Evolutionary conservation across 2,113 vertebrate genomes (phyloP).

Genomic region (Hylia prasina): DNA sequence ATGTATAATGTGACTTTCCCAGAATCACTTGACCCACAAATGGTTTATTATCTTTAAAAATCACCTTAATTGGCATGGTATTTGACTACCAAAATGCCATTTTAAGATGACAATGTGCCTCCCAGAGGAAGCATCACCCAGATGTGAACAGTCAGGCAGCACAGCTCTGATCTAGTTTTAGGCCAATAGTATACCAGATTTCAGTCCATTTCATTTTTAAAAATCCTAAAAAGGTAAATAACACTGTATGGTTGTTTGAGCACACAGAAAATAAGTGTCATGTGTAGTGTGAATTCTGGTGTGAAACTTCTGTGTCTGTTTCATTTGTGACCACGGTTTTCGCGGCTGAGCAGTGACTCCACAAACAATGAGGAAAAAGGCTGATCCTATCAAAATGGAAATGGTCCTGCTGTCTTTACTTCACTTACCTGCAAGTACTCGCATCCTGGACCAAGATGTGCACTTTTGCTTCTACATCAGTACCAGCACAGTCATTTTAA

Average conservation of each 20-base stretch:
- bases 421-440: background rate
- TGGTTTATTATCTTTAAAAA: background rate
- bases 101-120: background rate
- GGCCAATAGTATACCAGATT: background rate
- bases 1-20: background rate
- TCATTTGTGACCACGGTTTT: background rate
- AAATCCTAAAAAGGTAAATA: background rate
- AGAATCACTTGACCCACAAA: background rate
- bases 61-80: background rate
- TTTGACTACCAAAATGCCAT: background rate
- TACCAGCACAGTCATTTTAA: background rate
- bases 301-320: background rate
- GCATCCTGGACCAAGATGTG: background rate
- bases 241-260: background rate
- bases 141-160: accelerated
- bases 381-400: background rate
- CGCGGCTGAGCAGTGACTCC: background rate
- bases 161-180: background rate
- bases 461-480: background rate
- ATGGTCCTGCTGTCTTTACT: background rate
- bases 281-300: accelerated
- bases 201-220: background rate
- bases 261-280: background rate
- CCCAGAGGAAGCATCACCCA: background rate
- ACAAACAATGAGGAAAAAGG: background rate